A percentile compares a stretch with the other conserved stretches of the same genome.
phyloP scores from a whole-genome alignment of 2,888 invertebrate genomes.

The Actias luna region DNA sequence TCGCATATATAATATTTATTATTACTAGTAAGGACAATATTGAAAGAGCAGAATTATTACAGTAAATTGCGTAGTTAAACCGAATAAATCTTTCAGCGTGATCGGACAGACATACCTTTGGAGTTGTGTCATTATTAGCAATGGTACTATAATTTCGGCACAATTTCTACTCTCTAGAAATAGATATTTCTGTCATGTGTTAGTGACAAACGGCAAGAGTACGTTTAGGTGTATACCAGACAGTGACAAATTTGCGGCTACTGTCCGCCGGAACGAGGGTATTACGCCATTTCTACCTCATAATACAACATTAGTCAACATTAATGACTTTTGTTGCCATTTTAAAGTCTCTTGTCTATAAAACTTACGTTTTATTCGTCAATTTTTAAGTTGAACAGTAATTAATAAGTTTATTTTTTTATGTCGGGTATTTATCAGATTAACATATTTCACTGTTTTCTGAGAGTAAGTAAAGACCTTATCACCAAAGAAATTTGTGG shows the following conservation, averaged over 20 bases:
- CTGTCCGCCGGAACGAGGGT: conserved; percentile 19
- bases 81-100: not conserved
- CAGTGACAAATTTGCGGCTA: conserved; percentile 41
- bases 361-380: not conserved
- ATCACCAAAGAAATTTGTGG: no score
- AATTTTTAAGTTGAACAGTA: not conserved
- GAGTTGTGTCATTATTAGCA: not conserved
- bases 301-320: conserved; percentile 32
- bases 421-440: not conserved
- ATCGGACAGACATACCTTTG: not conserved
- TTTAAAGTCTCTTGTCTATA: conserved; percentile 15
- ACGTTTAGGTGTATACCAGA: conserved; percentile 16
- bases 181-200: conserved; percentile 21
- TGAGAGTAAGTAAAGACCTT: no score
- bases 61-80: not conserved
- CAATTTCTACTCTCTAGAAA: conserved; percentile 6
- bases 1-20: no score
- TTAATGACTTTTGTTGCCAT: conserved; percentile 19
- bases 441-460: no score
- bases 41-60: not conserved
- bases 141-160: not conserved
- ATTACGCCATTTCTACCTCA: conserved; percentile 27
- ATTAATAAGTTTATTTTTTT: not conserved
- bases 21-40: not conserved
- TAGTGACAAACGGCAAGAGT: conserved; percentile 27